These are phyloP conservation scores for Lasioglossum vierecki DNA, from an alignment of 2,888 invertebrate species.

Conservation along the genomic window DNA sequence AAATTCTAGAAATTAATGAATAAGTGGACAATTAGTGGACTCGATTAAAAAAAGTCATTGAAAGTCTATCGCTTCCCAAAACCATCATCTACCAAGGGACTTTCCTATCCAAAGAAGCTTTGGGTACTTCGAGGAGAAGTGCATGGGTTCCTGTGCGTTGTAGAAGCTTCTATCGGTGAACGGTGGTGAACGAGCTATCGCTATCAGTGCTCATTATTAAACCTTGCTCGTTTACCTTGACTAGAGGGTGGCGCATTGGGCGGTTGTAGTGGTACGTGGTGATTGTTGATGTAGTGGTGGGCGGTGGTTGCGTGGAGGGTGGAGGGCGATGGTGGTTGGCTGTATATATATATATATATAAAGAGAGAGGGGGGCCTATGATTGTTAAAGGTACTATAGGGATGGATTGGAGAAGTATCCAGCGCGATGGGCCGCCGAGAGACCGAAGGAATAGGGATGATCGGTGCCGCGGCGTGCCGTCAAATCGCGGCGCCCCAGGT, in stretches of 20 bases:
- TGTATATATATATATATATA: conserved; percentile 9
- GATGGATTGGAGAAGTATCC: conserved; percentile 95
- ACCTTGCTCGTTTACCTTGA: conserved; percentile 79
- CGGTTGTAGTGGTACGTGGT: conserved; percentile 77
- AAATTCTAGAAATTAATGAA: not conserved
- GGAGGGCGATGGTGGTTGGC: conserved; percentile 71
- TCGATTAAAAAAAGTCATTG: not conserved
- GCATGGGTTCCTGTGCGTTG: conserved; percentile 34
- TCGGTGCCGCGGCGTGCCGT: conserved; percentile 85
- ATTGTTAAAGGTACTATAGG: conserved; percentile 33
- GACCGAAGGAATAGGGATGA: conserved; percentile 89
- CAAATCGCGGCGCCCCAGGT: conserved; percentile 93
- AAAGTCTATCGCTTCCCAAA: not conserved
- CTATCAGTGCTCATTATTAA: conserved; percentile 64
- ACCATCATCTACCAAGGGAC: not conserved
- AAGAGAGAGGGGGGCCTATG: not conserved
- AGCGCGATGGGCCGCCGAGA: conserved; percentile 89
- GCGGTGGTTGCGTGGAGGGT: conserved; percentile 77
- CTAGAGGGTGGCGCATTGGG: conserved; percentile 76
- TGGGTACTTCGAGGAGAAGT: conserved; percentile 16
- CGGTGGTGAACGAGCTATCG: conserved; percentile 66
- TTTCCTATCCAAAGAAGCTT: conserved; percentile 3
- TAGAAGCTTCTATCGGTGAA: conserved; percentile 40
- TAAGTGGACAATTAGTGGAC: conserved; percentile 1
- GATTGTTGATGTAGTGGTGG: conserved; percentile 78